Percentiles rank a stretch among this genome's conserved stretches.
These are phyloP conservation scores for Drosophila paramelanica DNA, from an alignment of 2,888 invertebrate genomes.

Conservation along the genomic window DNA sequence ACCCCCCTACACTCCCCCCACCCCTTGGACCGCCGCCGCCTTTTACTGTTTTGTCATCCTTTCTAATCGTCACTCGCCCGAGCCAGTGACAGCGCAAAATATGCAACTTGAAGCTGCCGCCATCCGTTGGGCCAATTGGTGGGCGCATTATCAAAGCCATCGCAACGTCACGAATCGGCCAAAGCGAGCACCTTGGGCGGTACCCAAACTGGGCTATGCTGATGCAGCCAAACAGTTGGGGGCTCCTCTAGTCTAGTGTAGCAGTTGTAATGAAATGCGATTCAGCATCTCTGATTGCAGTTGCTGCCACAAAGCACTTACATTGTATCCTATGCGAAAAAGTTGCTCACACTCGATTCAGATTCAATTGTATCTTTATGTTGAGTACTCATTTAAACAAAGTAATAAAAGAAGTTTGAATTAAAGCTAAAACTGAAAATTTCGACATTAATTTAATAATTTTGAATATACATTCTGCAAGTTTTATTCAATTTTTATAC, in stretches of 20 bases:
- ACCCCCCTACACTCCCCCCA: not conserved
- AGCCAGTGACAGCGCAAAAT: constrained; percentile 49
- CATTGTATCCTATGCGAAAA: not conserved
- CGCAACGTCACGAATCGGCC: constrained; percentile 49
- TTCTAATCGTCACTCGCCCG: constrained; percentile 62
- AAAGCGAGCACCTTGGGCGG: constrained; percentile 46
- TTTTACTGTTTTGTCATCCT: constrained; percentile 55
- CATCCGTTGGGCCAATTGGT: constrained; percentile 59
- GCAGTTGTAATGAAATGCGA: constrained; percentile 4
- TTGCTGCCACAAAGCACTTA: not conserved
- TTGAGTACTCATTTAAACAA: not conserved
- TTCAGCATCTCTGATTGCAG: constrained; percentile 4
- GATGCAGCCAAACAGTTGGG: constrained; percentile 13
- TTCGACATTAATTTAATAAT: too few relatives aligned
- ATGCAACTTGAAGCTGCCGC: constrained; percentile 24
- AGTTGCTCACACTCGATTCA: not conserved
- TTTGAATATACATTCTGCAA: too few relatives aligned
- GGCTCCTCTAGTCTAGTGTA: not conserved
- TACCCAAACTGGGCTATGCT: constrained; percentile 24
- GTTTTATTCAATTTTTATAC: too few relatives aligned
- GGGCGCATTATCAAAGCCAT: constrained; percentile 67
- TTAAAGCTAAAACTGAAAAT: too few relatives aligned
- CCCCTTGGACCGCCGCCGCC: too few relatives aligned
- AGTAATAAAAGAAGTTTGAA: not conserved
- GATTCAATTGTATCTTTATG: not conserved